phyloP scores from a whole-genome alignment of 2,888 invertebrate genomes.

The Magallana nippona region DNA sequence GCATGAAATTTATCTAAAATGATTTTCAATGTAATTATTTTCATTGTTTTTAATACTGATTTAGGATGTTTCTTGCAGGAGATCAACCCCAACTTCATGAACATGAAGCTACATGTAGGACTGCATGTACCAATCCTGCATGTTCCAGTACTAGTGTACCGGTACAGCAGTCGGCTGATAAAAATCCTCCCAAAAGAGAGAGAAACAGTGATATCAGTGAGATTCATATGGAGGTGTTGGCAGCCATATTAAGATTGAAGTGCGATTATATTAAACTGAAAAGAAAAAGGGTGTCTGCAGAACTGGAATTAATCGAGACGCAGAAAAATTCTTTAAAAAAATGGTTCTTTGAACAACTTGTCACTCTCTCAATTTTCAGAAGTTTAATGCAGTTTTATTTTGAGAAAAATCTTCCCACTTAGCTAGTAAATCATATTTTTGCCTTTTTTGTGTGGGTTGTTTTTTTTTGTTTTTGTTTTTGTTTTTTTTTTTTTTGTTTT shows the following conservation, averaged over 20 bases:
- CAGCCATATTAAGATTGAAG: not conserved
- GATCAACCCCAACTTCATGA: too few species aligned
- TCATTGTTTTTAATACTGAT: not conserved
- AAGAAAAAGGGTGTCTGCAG: not conserved
- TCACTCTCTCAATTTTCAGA: not conserved
- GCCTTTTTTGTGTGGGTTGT: not conserved
- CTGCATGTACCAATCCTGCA: too few species aligned
- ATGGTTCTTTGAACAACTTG: not conserved
- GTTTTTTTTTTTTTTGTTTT: too few species aligned
- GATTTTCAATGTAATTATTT: not conserved
- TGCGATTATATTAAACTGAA: slow-evolving; percentile 15
- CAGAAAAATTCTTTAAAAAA: slow-evolving; percentile 11
- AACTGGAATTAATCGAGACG: slow-evolving; percentile 27
- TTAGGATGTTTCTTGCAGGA: too few species aligned
- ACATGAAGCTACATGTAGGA: too few species aligned
- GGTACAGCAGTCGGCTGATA: not conserved
- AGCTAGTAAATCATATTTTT: not conserved
- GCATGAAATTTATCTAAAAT: not conserved
- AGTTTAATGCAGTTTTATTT: not conserved
- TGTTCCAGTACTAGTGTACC: not conserved
- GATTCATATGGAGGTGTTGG: not conserved
- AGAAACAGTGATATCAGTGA: not conserved
- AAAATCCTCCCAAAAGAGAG: not conserved
- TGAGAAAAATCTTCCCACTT: not conserved
- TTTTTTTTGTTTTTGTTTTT: too few species aligned